A percentile compares a stretch with the other conserved stretches of the same genome.
Evolutionary conservation across 1,140 invertebrate species (phyloP).

Genomic region (Trissolcus basalis): DNA sequence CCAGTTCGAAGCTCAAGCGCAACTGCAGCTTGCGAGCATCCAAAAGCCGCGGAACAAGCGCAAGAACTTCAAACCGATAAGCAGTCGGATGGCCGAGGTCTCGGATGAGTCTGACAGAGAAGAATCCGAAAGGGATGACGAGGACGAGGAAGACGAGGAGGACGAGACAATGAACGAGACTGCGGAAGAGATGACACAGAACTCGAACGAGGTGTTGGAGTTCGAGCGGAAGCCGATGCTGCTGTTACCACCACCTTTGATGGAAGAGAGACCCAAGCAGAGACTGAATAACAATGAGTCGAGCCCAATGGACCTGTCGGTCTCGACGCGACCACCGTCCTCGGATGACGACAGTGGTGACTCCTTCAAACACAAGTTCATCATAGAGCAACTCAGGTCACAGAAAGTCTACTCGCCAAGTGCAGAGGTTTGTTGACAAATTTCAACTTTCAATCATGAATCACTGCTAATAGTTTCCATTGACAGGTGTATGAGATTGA

Average conservation of each 20-base stretch:
- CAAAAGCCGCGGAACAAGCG: constrained; percentile 77
- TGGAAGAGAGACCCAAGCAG: constrained; percentile 68
- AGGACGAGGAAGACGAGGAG: constrained; percentile 66
- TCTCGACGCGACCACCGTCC: constrained; percentile 71
- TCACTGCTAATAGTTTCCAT: too few relatives aligned
- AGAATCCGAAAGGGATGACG: constrained; percentile 64
- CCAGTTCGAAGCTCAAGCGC: constrained; percentile 68
- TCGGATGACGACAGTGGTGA: constrained; percentile 72
- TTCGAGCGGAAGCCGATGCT: constrained; percentile 71
- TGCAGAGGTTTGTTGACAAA: constrained; percentile 64
- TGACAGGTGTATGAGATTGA: too few relatives aligned
- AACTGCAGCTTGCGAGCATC: constrained; percentile 71
- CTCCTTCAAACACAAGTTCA: constrained; percentile 73
- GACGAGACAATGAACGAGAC: constrained; percentile 63
- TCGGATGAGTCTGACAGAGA: constrained; percentile 71
- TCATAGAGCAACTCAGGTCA: constrained; percentile 71
- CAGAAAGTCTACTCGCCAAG: constrained; percentile 72
- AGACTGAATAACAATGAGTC: constrained; percentile 74
- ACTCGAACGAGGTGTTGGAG: constrained; percentile 67
- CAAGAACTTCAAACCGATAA: constrained; percentile 79
- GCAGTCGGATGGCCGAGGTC: constrained; percentile 76
- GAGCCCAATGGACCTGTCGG: constrained; percentile 74
- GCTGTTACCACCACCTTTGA: constrained; percentile 36
- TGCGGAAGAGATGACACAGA: constrained; percentile 57
- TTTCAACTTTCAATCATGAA: constrained; percentile 6